Evolutionary conservation across 2,888 invertebrate species (phyloP).

Genomic region (Temnothorax unifasciatus): DNA sequence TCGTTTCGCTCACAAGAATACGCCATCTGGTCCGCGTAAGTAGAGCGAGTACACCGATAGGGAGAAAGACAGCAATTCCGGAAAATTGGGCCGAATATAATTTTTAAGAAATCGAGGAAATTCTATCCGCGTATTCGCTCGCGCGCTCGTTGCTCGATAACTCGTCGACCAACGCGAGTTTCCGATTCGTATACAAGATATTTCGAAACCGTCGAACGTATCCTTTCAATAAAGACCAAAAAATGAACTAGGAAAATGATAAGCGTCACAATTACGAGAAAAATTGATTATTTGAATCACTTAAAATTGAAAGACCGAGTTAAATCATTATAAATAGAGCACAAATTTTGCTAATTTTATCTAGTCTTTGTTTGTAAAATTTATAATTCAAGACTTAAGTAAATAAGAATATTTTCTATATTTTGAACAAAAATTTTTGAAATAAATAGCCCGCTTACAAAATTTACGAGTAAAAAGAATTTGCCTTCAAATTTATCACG

Average conservation of each 20-base stretch:
- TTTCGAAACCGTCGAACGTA: background rate
- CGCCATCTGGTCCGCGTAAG: constrained; percentile 56
- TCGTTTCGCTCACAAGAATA: constrained; percentile 42
- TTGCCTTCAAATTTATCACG: background rate
- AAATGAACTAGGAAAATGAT: background rate
- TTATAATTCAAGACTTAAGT: background rate
- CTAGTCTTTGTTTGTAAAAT: background rate
- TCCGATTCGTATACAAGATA: background rate
- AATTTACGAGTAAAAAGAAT: background rate
- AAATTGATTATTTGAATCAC: background rate
- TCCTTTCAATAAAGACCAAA: constrained; percentile 5
- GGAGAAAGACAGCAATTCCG: constrained; percentile 67
- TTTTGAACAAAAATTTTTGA: background rate
- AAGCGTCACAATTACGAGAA: background rate
- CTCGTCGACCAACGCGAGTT: constrained; percentile 15
- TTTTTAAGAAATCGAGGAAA: constrained; percentile 73
- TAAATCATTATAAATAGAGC: background rate
- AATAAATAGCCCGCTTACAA: background rate
- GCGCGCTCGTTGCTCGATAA: constrained; percentile 61
- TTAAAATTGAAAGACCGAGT: background rate
- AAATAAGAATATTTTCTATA: background rate
- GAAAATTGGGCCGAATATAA: constrained; percentile 74
- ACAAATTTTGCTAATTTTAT: background rate
- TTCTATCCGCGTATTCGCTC: constrained; percentile 64
- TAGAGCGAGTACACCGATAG: constrained; percentile 23